phyloP scores from a whole-genome alignment of 1,140 invertebrate species.

The Diorhabda elongata region DNA sequence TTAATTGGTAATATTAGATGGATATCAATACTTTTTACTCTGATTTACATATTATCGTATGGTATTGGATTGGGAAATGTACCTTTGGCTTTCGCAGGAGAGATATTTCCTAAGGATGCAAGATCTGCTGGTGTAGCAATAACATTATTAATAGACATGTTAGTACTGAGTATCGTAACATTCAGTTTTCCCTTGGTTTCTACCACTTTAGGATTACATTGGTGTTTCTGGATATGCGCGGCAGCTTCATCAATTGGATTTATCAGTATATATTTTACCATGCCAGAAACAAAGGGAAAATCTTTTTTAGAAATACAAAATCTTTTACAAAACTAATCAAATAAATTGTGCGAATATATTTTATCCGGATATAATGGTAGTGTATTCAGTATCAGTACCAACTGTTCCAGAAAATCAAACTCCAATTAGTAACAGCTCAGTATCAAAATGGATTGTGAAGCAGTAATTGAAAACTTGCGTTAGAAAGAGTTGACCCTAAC shows the following conservation, averaged over 20 bases:
- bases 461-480: too few relatives aligned
- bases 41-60: slow-evolving; percentile 65
- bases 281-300: slow-evolving; percentile 14
- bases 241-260: not conserved
- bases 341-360: too few relatives aligned
- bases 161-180: not conserved
- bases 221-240: not conserved
- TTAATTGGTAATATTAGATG: slow-evolving; percentile 54
- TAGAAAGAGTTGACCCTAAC: too few relatives aligned
- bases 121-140: slow-evolving; percentile 71
- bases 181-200: not conserved
- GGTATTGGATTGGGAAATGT: slow-evolving; percentile 75
- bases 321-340: not conserved
- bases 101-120: slow-evolving; percentile 74
- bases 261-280: not conserved
- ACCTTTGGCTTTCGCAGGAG: slow-evolving; percentile 79
- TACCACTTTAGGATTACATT: slow-evolving; percentile 5
- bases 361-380: too few relatives aligned
- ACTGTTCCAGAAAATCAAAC: too few relatives aligned
- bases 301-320: slow-evolving; percentile 6
- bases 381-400: too few relatives aligned
- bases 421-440: too few relatives aligned
- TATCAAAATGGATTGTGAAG: too few relatives aligned
- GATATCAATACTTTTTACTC: slow-evolving; percentile 62
- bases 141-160: slow-evolving; percentile 42